Evolutionary conservation across 2,888 invertebrate genomes (phyloP).

Genomic region (Eupithecia centaureata): DNA sequence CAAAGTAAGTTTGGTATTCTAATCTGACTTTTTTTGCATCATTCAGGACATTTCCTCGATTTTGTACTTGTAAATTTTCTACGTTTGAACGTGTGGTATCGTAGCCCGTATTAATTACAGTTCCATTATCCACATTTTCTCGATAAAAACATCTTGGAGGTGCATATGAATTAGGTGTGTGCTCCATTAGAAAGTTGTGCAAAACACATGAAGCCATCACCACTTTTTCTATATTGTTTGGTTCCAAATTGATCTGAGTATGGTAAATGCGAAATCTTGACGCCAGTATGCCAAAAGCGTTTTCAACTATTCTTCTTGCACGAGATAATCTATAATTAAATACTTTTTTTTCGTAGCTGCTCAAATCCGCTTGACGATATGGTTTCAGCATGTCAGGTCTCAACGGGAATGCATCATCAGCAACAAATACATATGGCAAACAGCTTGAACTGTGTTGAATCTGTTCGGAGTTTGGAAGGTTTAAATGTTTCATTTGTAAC

Average conservation of each 20-base stretch:
- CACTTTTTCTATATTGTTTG: conserved; percentile 37
- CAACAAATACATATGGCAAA: conserved; percentile 31
- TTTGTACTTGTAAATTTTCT: conserved; percentile 32
- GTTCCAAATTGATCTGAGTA: conserved; percentile 36
- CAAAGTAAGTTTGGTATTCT: conserved; percentile 34
- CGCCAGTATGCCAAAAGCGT: conserved; percentile 33
- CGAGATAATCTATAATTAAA: conserved; percentile 30
- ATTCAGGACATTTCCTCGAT: conserved; percentile 33
- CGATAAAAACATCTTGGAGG: conserved; percentile 36
- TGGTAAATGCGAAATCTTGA: conserved; percentile 35
- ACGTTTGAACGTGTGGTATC: conserved; percentile 31
- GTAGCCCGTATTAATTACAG: conserved; percentile 22
- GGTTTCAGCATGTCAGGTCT: conserved; percentile 28
- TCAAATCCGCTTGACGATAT: conserved; percentile 41
- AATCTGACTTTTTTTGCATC: conserved; percentile 23
- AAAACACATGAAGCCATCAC: conserved; percentile 39
- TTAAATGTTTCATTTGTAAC: conserved; percentile 19
- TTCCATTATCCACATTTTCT: conserved; percentile 33
- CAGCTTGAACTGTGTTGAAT: conserved; percentile 29
- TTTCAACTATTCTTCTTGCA: conserved; percentile 25
- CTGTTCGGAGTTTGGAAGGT: conserved; percentile 25
- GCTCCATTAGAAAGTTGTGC: conserved; percentile 34
- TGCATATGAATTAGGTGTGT: conserved; percentile 29
- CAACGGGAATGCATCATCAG: conserved; percentile 37
- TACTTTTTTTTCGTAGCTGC: conserved; percentile 19